Evolutionary conservation across 2,888 invertebrate genomes (phyloP).

Genomic region (Cybosia mesomella): DNA sequence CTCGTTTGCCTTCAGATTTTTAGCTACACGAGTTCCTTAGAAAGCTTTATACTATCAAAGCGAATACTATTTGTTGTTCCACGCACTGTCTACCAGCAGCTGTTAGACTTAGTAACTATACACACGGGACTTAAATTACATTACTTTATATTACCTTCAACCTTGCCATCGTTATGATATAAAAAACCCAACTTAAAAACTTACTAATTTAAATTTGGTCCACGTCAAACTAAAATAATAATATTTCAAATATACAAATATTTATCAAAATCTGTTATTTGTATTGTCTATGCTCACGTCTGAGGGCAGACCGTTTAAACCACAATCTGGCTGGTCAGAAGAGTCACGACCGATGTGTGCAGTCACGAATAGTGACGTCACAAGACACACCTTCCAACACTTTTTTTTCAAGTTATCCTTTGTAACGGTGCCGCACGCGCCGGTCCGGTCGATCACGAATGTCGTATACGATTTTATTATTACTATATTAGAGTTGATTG

Average conservation of each 20-base stretch:
- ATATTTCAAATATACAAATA: slow-evolving; percentile 4
- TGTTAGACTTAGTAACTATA: too few relatives aligned
- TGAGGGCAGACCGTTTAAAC: slow-evolving; percentile 53
- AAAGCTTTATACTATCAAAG: too few relatives aligned
- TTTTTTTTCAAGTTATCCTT: slow-evolving; percentile 54
- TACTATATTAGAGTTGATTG: slow-evolving; percentile 55
- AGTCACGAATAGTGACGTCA: slow-evolving; percentile 68
- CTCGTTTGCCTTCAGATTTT: too few relatives aligned
- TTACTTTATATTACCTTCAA: too few relatives aligned
- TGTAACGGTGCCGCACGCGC: slow-evolving; percentile 59
- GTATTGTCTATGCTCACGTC: slow-evolving; percentile 48
- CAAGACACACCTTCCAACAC: slow-evolving; percentile 55
- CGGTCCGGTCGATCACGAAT: slow-evolving; percentile 45
- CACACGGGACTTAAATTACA: too few relatives aligned
- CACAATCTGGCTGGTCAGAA: slow-evolving; percentile 60
- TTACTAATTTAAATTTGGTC: background rate
- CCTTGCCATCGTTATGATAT: too few relatives aligned
- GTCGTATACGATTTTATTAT: slow-evolving; percentile 53
- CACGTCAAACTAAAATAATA: background rate
- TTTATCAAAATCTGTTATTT: slow-evolving; percentile 36
- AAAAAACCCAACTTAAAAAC: too few relatives aligned
- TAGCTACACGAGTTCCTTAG: too few relatives aligned
- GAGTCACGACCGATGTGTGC: slow-evolving; percentile 60
- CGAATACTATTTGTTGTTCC: too few relatives aligned
- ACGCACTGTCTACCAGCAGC: too few relatives aligned